Evolutionary conservation across 92 coral and sea anemone species (phyloP).

Genomic region (Heliopora coerulea): DNA sequence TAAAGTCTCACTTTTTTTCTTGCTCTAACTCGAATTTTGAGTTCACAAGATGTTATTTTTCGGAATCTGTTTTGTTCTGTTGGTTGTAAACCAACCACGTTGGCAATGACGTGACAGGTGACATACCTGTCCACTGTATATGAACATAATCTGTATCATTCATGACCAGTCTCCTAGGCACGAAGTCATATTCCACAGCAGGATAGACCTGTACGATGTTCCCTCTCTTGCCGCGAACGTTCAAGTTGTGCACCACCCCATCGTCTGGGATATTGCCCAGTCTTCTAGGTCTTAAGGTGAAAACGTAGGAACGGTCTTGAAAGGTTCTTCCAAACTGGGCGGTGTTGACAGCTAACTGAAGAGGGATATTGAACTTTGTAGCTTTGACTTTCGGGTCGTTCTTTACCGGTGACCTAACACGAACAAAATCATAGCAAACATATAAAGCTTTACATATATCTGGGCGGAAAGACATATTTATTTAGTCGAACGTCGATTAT

Average conservation of each 20-base stretch:
- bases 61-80: no score
- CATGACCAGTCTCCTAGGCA: slow-evolving; percentile 60
- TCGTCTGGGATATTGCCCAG: slow-evolving; percentile 51
- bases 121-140: slow-evolving; percentile 88
- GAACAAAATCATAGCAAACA: not conserved
- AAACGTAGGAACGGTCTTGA: slow-evolving; percentile 59
- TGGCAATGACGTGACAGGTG: no score
- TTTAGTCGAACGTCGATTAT: no score
- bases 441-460: no score
- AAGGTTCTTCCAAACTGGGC: slow-evolving; percentile 52
- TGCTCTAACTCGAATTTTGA: no score
- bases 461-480: no score
- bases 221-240: slow-evolving; percentile 91
- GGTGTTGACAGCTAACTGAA: slow-evolving; percentile 84
- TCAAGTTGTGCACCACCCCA: slow-evolving; percentile 63
- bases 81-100: no score
- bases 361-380: slow-evolving; percentile 61
- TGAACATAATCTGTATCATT: slow-evolving; percentile 59
- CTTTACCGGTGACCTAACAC: not conserved
- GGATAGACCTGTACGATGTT: slow-evolving; percentile 90
- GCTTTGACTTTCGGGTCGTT: slow-evolving; percentile 81
- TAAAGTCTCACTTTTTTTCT: no score
- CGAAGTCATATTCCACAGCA: slow-evolving; percentile 91
- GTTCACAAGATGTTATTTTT: no score
- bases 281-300: slow-evolving; percentile 54